Conservation (phyloP, 2,797 vertebrate genomes). For the Capromys pilorides region DNA sequence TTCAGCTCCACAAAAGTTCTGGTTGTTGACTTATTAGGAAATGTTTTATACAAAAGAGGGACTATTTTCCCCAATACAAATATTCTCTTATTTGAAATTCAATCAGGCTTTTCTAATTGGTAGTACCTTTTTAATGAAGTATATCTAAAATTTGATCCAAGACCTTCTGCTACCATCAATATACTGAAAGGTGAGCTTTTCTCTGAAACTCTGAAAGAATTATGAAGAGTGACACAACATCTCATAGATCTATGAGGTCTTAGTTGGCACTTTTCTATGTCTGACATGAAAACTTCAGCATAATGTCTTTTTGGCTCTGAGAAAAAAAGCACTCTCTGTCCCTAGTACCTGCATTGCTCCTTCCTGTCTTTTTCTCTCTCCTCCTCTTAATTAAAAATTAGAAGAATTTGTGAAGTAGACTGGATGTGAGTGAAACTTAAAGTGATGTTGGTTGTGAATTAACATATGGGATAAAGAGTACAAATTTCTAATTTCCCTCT, state of each 20-base stretch:
- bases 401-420: not conserved
- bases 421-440: slow-evolving; percentile 21
- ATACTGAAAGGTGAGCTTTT: slow-evolving; percentile 51
- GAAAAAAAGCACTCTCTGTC: not conserved
- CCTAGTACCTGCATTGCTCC: not conserved
- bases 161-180: slow-evolving; percentile 66
- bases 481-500: not conserved
- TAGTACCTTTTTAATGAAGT: slow-evolving; percentile 58
- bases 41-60: slow-evolving; percentile 57
- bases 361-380: not conserved
- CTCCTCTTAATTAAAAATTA: slow-evolving; percentile 31
- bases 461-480: slow-evolving; percentile 4
- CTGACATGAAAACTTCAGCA: slow-evolving; percentile 67
- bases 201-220: slow-evolving; percentile 59
- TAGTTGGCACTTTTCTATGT: slow-evolving; percentile 65
- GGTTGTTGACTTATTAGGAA: slow-evolving; percentile 53
- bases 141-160: slow-evolving; percentile 70
- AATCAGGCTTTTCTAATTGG: slow-evolving; percentile 61
- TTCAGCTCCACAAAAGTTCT: slow-evolving; percentile 27
- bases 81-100: slow-evolving; percentile 53
- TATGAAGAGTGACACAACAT: slow-evolving; percentile 62
- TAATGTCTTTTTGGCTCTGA: slow-evolving; percentile 32
- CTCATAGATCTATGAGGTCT: slow-evolving; percentile 66
- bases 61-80: slow-evolving; percentile 56
- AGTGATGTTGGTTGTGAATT: slow-evolving; percentile 23